Conservation (phyloP, 2,797 vertebrate genomes). For the Brotogeris chrysoptera region DNA sequence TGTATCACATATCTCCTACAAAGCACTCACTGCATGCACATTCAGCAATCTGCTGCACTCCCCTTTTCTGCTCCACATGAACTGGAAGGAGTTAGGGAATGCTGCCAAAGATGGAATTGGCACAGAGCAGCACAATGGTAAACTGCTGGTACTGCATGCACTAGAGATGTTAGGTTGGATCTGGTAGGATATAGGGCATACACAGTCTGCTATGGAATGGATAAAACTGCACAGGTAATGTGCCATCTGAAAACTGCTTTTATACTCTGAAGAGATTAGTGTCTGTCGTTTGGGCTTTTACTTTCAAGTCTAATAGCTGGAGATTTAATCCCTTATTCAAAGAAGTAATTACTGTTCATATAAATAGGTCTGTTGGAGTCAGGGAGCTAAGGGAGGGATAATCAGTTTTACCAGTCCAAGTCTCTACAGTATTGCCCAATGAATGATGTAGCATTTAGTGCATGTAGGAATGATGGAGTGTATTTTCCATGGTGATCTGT, state of each 20-base stretch:
- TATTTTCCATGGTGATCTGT: background rate
- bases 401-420: background rate
- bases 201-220: background rate
- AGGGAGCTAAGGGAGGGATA: background rate
- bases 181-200: background rate
- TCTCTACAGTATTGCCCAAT: background rate
- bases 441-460: background rate
- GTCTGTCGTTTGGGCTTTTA: slow-evolving; percentile 30
- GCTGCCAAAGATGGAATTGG: background rate
- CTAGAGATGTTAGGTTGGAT: background rate
- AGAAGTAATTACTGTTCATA: slow-evolving; percentile 42
- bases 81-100: background rate
- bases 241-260: slow-evolving; percentile 6
- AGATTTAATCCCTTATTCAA: slow-evolving; percentile 42
- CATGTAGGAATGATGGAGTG: background rate
- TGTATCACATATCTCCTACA: background rate
- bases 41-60: background rate
- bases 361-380: slow-evolving; percentile 44
- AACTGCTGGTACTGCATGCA: background rate
- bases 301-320: slow-evolving; percentile 8
- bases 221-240: background rate
- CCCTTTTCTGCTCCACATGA: background rate
- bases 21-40: background rate
- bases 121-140: background rate
- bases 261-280: slow-evolving; percentile 19